Conservation (phyloP, 2,888 invertebrate genomes). For the Drosophila colorata region DNA sequence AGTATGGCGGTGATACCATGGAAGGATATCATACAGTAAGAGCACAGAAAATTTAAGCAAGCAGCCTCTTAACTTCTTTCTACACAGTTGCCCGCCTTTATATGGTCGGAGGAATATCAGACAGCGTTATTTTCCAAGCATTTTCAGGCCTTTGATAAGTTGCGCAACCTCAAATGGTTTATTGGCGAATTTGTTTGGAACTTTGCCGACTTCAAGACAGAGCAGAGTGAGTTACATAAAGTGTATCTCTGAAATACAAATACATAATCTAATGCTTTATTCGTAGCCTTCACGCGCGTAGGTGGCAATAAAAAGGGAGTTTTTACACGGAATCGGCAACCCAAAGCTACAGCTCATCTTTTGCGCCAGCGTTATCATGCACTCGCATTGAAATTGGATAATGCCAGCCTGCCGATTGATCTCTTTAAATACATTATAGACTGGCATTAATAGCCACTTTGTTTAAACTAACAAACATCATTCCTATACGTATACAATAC, state of each 20-base stretch:
- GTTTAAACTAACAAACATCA: neutral
- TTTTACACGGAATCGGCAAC: slow-evolving; percentile 95
- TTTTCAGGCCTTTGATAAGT: slow-evolving; percentile 95
- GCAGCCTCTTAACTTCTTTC: neutral
- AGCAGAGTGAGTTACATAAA: slow-evolving; percentile 89
- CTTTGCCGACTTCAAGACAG: slow-evolving; percentile 99
- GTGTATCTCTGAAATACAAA: neutral
- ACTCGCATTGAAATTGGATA: slow-evolving; percentile 88
- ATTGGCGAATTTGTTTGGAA: slow-evolving; percentile 99
- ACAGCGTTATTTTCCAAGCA: slow-evolving; percentile 92
- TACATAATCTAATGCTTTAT: slow-evolving; percentile 27
- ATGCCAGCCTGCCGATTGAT: slow-evolving; percentile 86
- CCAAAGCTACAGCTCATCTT: slow-evolving; percentile 94
- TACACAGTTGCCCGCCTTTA: slow-evolving; percentile 89
- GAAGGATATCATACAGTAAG: slow-evolving; percentile 95
- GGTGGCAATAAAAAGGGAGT: slow-evolving; percentile 95
- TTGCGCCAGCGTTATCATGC: slow-evolving; percentile 91
- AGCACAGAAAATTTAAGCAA: neutral
- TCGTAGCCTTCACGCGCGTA: slow-evolving; percentile 89
- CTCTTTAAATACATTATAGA: slow-evolving; percentile 86
- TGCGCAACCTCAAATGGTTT: slow-evolving; percentile 91
- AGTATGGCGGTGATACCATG: slow-evolving; percentile 98
- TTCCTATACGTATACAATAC: neutral
- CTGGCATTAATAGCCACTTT: slow-evolving; percentile 34
- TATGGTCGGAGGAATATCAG: slow-evolving; percentile 99